phyloP scores from a whole-genome alignment of 2,888 invertebrate species.

The Penaeus monodon region DNA sequence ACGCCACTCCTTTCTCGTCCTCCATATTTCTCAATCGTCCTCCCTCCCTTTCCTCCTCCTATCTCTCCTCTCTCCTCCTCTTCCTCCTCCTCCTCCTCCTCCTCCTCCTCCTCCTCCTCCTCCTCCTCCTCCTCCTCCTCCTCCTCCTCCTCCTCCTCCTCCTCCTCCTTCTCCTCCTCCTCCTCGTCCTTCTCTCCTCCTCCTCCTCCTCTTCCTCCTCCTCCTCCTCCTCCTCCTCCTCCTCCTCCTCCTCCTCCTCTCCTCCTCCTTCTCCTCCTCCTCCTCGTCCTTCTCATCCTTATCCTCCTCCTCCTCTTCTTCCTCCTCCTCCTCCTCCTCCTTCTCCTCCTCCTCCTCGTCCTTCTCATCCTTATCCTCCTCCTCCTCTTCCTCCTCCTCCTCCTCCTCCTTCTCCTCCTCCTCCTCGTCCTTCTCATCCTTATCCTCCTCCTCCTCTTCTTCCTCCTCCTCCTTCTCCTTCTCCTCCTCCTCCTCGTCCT shows the following conservation, averaged over 20 bases:
- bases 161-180: not conserved
- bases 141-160: too few relatives aligned
- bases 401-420: not conserved
- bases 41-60: not conserved
- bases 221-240: not conserved
- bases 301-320: not conserved
- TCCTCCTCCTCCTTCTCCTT: not conserved
- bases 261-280: not conserved
- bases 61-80: not conserved
- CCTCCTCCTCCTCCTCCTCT: not conserved
- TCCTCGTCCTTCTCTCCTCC: conserved; percentile 3
- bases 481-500: not conserved
- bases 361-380: not conserved
- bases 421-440: not conserved
- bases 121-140: not conserved
- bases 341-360: not conserved
- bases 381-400: too few relatives aligned
- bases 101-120: not conserved
- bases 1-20: not conserved
- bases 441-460: not conserved
- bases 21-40: not conserved
- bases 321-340: not conserved
- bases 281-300: too few relatives aligned
- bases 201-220: not conserved
- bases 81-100: not conserved